Conservation (phyloP, 1,140 invertebrate genomes). For the Palaemon carinicauda region DNA sequence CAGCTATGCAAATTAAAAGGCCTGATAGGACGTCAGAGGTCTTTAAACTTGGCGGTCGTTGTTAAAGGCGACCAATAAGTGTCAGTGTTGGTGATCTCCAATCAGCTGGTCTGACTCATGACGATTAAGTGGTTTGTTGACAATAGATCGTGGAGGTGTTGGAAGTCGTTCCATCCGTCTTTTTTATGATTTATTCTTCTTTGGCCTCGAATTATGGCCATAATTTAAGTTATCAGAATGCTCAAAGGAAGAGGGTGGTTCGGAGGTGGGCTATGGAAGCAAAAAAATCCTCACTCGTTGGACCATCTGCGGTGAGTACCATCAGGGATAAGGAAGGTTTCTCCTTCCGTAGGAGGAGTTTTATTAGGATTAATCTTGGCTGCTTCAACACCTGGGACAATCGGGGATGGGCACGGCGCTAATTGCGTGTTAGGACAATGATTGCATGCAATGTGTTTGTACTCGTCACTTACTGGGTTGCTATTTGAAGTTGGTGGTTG, state of each 20-base stretch:
- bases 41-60: not conserved
- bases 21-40: too few species aligned
- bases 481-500: not conserved
- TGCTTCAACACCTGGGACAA: too few species aligned
- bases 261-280: conserved; percentile 81
- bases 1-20: not conserved
- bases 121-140: too few species aligned
- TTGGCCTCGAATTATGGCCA: not conserved
- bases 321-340: not conserved
- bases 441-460: not conserved
- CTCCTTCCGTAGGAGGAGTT: not conserved
- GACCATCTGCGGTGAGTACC: conserved; percentile 88
- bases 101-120: too few species aligned
- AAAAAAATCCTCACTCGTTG: conserved; percentile 94
- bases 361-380: not conserved
- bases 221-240: not conserved
- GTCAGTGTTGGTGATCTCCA: too few species aligned
- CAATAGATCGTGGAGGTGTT: not conserved
- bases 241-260: conserved; percentile 55
- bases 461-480: not conserved
- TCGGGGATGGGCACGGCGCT: too few species aligned
- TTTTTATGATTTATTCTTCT: not conserved
- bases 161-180: not conserved
- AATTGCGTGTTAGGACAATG: too few species aligned
- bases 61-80: not conserved